phyloP scores from a whole-genome alignment of 37 sponge, comb jelly and placozoan genomes.

The Oopsacas minuta region DNA sequence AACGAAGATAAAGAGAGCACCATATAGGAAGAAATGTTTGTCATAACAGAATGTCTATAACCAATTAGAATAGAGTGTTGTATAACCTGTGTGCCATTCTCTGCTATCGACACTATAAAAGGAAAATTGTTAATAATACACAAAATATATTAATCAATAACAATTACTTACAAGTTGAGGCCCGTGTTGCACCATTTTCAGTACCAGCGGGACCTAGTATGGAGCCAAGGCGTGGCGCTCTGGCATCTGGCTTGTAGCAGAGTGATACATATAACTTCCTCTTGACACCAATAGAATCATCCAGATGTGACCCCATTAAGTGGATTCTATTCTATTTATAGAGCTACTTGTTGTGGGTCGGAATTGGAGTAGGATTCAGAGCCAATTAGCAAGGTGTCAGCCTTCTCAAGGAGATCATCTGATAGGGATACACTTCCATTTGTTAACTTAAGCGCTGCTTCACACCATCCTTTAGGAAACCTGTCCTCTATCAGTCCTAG shows the following conservation, averaged over 20 bases:
- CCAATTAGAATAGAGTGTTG: too few relatives aligned
- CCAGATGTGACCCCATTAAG: too few relatives aligned
- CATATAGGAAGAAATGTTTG: too few relatives aligned
- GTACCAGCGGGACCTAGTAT: neutral
- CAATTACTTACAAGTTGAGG: conserved; percentile 1
- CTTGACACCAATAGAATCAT: neutral
- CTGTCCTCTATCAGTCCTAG: neutral
- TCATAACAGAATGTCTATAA: too few relatives aligned
- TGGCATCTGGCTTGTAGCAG: conserved; percentile 14
- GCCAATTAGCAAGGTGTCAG: neutral
- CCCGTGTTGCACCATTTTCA: neutral
- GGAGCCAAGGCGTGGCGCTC: neutral
- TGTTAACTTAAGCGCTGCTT: neutral
- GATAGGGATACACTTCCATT: neutral
- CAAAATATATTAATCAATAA: neutral
- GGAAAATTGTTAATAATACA: neutral
- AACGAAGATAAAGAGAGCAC: too few relatives aligned
- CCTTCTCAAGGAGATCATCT: neutral
- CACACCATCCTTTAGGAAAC: neutral
- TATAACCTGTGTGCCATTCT: conserved; percentile 12
- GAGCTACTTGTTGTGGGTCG: neutral
- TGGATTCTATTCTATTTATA: too few relatives aligned
- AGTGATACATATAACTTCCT: neutral
- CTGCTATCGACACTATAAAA: neutral
- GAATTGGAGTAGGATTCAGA: neutral